Percentiles rank a stretch among this genome's conserved stretches.
phyloP scores from a whole-genome alignment of 2,888 invertebrate genomes.

The Alloscopus bannaensis region DNA sequence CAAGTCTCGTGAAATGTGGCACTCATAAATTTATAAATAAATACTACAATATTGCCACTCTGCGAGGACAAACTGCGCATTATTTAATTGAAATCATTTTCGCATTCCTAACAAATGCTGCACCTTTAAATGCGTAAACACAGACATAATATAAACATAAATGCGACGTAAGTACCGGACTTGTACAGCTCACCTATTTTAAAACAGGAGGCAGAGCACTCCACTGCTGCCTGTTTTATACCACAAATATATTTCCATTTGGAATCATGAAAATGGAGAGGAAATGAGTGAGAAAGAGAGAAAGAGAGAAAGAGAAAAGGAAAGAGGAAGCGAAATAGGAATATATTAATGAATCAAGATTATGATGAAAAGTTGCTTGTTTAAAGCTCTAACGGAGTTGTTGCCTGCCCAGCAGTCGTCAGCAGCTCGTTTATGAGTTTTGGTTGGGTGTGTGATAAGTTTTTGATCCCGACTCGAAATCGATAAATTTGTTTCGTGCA shows the following conservation, averaged over 20 bases:
- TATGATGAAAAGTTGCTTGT: conserved; percentile 43
- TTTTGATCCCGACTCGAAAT: conserved; percentile 58
- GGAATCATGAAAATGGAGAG: neutral
- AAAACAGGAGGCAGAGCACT: neutral
- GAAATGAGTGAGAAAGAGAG: neutral
- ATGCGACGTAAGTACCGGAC: too few relatives aligned
- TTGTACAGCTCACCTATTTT: too few relatives aligned
- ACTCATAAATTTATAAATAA: too few relatives aligned
- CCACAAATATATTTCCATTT: neutral
- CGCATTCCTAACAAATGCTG: too few relatives aligned
- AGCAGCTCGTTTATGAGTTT: conserved; percentile 52
- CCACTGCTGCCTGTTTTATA: neutral
- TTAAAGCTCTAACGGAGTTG: conserved; percentile 18
- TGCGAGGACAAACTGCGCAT: too few relatives aligned
- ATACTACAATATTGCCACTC: too few relatives aligned
- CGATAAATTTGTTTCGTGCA: conserved; percentile 73
- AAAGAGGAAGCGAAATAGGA: neutral
- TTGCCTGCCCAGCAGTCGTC: conserved; percentile 42
- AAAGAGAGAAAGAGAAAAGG: neutral
- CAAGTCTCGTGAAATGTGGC: too few relatives aligned
- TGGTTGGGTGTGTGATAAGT: conserved; percentile 36
- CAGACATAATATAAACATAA: too few relatives aligned
- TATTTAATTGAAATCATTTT: too few relatives aligned
- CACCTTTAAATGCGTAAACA: too few relatives aligned
- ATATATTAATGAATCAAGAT: conserved; percentile 42